These are phyloP conservation scores for Drosophila tripunctata DNA, from an alignment of 2,888 invertebrate genomes.

Conservation along the genomic window DNA sequence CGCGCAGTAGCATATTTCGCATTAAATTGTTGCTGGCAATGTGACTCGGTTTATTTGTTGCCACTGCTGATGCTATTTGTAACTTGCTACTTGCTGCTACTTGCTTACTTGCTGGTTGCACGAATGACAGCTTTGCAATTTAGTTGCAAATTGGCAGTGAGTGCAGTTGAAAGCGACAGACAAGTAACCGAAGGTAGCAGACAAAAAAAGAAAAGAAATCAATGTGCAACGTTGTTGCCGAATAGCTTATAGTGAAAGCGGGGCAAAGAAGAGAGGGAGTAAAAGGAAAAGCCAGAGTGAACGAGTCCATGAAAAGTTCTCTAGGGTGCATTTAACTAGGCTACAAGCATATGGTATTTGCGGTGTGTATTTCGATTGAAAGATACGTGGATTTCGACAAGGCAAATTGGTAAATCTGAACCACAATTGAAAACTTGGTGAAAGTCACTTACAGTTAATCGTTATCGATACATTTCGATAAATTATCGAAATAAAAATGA, in stretches of 20 bases:
- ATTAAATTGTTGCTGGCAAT: conserved; percentile 66
- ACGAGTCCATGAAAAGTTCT: neutral
- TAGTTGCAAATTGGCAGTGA: conserved; percentile 71
- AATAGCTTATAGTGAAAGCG: neutral
- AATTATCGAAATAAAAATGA: too few species aligned
- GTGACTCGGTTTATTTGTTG: conserved; percentile 55
- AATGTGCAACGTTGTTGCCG: conserved; percentile 25
- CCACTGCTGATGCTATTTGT: conserved; percentile 15
- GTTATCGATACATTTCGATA: too few species aligned
- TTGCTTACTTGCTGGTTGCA: conserved; percentile 31
- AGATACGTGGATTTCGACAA: conserved; percentile 5
- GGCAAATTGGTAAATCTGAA: conserved; percentile 8
- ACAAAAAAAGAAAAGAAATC: conserved; percentile 35
- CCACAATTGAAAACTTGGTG: neutral
- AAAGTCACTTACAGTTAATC: too few species aligned
- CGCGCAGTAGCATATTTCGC: conserved; percentile 47
- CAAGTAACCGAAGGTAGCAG: conserved; percentile 46
- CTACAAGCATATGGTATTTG: neutral
- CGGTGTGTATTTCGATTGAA: neutral
- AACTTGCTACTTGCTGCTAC: neutral
- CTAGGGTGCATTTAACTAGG: neutral
- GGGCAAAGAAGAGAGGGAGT: neutral
- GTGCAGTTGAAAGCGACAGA: conserved; percentile 52
- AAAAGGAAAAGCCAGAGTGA: neutral
- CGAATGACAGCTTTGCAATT: conserved; percentile 67